Percentiles rank a stretch among this genome's conserved stretches.
phyloP scores from a whole-genome alignment of 2,888 invertebrate genomes.

The Dioctria rufipes region DNA sequence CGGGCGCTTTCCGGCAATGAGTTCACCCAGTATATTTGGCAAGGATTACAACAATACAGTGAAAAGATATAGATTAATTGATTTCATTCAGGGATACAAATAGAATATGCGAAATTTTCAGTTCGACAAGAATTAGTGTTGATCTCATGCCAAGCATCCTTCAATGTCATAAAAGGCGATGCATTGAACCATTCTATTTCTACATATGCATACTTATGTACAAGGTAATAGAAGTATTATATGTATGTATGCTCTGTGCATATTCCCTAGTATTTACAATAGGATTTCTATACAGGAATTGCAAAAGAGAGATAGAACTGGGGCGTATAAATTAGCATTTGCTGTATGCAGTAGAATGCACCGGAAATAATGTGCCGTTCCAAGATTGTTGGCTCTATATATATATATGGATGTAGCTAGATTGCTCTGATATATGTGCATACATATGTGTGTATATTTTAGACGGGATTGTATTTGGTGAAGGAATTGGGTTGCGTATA shows the following conservation, averaged over 20 bases:
- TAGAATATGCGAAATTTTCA: neutral
- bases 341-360: slow-evolving; percentile 35
- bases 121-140: neutral
- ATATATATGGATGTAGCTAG: neutral
- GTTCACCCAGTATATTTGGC: slow-evolving; percentile 1
- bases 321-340: slow-evolving; percentile 49
- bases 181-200: slow-evolving; percentile 21
- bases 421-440: neutral
- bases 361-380: slow-evolving; percentile 49
- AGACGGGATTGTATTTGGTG: slow-evolving; percentile 18
- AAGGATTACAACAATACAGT: neutral
- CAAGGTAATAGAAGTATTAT: too few relatives aligned
- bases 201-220: too few relatives aligned
- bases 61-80: slow-evolving; percentile 10
- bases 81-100: neutral
- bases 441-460: neutral
- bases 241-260: neutral
- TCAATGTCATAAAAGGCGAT: slow-evolving; percentile 26
- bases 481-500: slow-evolving; percentile 48
- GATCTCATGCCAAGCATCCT: slow-evolving; percentile 19
- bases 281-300: neutral
- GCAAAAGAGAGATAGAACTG: slow-evolving; percentile 23
- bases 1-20: neutral
- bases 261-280: slow-evolving; percentile 18
- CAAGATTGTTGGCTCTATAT: slow-evolving; percentile 1